Evolutionary conservation across 2,797 vertebrate genomes (phyloP).

Genomic region (Sphenodon punctatus): DNA sequence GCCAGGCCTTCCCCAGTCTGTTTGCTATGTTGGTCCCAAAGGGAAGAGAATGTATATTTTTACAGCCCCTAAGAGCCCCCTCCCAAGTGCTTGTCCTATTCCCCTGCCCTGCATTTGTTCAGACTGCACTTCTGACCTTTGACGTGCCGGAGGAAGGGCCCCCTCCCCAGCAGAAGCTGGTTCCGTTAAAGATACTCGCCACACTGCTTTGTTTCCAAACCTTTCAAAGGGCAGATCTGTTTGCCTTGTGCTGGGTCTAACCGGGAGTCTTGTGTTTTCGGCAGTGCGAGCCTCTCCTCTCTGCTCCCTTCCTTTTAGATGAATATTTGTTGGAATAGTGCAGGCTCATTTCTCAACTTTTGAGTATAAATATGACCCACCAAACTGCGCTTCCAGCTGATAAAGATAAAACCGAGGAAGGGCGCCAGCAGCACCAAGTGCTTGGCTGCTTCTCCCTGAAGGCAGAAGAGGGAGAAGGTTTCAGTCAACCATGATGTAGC

Average conservation of each 20-base stretch:
- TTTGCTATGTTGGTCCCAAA: too few species aligned
- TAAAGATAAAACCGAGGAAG: not conserved
- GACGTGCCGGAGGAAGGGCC: too few species aligned
- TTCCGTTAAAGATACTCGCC: too few species aligned
- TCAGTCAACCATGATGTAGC: not conserved
- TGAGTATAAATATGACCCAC: conserved; percentile 32
- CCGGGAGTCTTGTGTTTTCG: conserved; percentile 21
- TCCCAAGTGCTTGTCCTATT: too few species aligned
- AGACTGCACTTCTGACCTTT: too few species aligned
- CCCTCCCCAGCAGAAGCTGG: too few species aligned
- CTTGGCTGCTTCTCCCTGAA: not conserved
- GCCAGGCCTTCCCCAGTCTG: too few species aligned
- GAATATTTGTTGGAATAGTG: conserved; percentile 19
- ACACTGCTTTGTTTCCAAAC: too few species aligned
- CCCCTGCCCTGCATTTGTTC: too few species aligned
- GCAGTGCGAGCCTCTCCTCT: conserved; percentile 20
- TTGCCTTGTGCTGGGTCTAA: conserved; percentile 39
- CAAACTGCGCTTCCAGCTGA: conserved; percentile 45
- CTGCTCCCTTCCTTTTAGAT: conserved; percentile 22
- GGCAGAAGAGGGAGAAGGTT: not conserved
- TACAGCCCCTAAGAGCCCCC: too few species aligned
- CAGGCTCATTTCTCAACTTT: conserved; percentile 30
- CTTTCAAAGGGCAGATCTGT: not conserved
- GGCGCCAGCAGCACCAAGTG: not conserved
- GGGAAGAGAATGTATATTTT: too few species aligned